Conservation (phyloP, 2,113 vertebrate species). For the Dolichotis patagonum region DNA sequence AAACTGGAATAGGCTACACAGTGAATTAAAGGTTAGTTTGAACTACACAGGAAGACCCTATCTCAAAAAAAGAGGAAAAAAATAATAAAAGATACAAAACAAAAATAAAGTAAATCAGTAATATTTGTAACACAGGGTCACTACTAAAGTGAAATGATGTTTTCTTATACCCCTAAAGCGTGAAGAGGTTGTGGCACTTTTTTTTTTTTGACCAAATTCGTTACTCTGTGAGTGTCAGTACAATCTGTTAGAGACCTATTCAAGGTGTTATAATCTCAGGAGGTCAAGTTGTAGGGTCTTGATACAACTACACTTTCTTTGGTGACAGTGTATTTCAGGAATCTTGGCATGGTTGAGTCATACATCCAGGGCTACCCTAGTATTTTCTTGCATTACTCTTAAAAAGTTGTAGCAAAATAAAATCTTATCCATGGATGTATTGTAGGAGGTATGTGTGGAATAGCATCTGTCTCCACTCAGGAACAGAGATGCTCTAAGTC, state of each 20-base stretch:
- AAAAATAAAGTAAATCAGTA: neutral
- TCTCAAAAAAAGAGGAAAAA: neutral
- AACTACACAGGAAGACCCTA: neutral
- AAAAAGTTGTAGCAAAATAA: constrained; percentile 32
- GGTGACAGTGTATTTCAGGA: neutral
- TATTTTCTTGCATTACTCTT: neutral
- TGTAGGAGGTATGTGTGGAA: neutral
- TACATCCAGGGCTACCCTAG: neutral
- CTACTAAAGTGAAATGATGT: neutral
- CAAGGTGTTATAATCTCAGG: neutral
- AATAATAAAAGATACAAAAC: neutral
- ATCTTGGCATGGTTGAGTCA: neutral
- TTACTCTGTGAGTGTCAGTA: neutral
- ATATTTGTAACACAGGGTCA: neutral
- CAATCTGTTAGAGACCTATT: neutral
- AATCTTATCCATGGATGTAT: neutral
- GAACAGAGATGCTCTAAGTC: neutral
- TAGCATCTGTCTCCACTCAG: neutral
- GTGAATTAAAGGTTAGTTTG: neutral
- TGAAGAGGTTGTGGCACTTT: neutral
- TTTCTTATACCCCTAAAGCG: neutral
- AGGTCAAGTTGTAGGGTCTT: neutral
- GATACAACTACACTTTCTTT: neutral
- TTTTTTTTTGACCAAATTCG: neutral
- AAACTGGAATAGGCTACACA: neutral